Evolutionary conservation across 2,113 vertebrate species (phyloP), one percentile per base, ranked within the genome.

Genomic region (Heterocephalus glaber): DNA sequence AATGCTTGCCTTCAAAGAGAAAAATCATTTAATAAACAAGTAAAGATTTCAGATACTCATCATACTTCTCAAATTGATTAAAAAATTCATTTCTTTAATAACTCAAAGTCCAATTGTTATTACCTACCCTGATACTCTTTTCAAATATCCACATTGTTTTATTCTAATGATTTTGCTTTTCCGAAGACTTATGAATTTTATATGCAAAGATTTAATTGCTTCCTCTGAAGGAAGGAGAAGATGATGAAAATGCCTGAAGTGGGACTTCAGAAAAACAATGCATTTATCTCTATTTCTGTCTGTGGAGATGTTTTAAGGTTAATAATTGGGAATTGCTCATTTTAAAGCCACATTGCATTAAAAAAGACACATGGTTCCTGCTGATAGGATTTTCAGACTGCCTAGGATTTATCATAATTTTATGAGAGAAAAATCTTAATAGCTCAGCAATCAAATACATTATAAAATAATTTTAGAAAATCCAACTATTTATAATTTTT

Each of bases 11-110:
- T 96, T 93, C 58, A 82, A 74, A 90, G 76, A 96, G 88, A 97
- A 96, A 97, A 96, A 95, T 96, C 87, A 92, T 87, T 97, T 96
- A 96, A 91, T 82, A 92, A 77, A 77, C 68, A 93, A 94, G 85
- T 93, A 96, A 96, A 96, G 95, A 96, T 97, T 98, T 97, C 85
- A 93, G 95, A 96, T 96, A 92, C 89, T 90, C 95, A 96, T 97
- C 95, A 96, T 85, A 95, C 60, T 92, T 96, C 44, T 83, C 70
- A 94, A 94, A 97, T 93, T 97, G 96, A 97, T 96, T 97, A 44
- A 85, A 96, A 96, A 98, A 98, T 98, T 96, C 98, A 98, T 98
- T 98, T 97, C 95, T 98, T 98, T 98, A 98, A 98, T 98, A 98
- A 98, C 96, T 98, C 87, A 96, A 98, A 98, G 95, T 98, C 97